Evolutionary conservation across 1,140 invertebrate species (phyloP).

Genomic region (Heliothis virescens): DNA sequence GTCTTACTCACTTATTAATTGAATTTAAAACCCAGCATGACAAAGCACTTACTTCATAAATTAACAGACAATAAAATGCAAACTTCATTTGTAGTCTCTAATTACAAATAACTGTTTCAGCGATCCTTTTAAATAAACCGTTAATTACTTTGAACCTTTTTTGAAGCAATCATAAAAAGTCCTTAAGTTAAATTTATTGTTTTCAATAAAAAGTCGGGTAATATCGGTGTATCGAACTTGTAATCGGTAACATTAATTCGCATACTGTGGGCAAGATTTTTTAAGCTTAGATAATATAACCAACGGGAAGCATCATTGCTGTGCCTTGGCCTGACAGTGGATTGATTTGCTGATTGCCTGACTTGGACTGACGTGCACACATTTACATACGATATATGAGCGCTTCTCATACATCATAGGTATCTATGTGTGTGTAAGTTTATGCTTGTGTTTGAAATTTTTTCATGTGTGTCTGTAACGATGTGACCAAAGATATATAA

Average conservation of each 20-base stretch:
- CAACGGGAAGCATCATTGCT: no score
- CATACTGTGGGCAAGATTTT: background rate
- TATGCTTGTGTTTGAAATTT: no score
- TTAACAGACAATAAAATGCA: constrained; percentile 18
- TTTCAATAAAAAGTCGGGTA: constrained; percentile 43
- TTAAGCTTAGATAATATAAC: no score
- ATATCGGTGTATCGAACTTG: constrained; percentile 33
- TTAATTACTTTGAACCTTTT: constrained; percentile 28
- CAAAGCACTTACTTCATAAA: background rate
- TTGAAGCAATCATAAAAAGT: constrained; percentile 40
- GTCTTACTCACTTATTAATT: background rate
- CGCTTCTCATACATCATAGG: no score
- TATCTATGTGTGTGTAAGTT: no score
- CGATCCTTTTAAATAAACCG: constrained; percentile 9
- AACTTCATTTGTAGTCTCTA: background rate
- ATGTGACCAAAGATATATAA: no score
- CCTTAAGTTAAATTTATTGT: constrained; percentile 46
- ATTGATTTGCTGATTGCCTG: no score
- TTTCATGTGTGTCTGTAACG: no score
- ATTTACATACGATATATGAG: no score
- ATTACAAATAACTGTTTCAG: constrained; percentile 24
- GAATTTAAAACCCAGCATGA: background rate
- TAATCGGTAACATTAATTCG: constrained; percentile 43
- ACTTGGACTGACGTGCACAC: no score
- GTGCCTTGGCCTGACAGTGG: no score